These are phyloP conservation scores for Gastracanthus pulcherrimus DNA, from an alignment of 2,888 invertebrate species.

Conservation along the genomic window DNA sequence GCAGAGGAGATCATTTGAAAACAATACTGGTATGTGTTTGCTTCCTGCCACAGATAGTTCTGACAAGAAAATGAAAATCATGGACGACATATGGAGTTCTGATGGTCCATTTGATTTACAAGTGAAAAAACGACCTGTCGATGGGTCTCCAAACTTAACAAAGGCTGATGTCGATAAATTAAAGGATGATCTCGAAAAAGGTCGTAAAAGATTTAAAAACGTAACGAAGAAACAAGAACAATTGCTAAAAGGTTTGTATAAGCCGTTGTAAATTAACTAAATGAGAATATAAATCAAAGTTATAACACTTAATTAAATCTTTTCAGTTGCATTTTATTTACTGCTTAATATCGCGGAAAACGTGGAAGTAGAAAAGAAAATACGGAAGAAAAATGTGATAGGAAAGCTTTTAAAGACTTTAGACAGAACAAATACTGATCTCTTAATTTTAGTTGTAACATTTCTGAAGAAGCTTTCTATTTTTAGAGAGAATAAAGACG, in stretches of 20 bases:
- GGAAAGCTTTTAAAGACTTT: slow-evolving; percentile 92
- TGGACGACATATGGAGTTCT: slow-evolving; percentile 73
- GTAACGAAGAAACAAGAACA: slow-evolving; percentile 96
- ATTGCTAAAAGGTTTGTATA: slow-evolving; percentile 87
- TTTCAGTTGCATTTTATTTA: slow-evolving; percentile 91
- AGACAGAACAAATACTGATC: slow-evolving; percentile 93
- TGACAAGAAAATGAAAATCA: slow-evolving; percentile 71
- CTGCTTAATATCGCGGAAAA: slow-evolving; percentile 97
- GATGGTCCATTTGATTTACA: slow-evolving; percentile 74
- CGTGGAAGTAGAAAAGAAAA: slow-evolving; percentile 96
- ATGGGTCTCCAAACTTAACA: slow-evolving; percentile 63
- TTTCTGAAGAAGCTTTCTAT: slow-evolving; percentile 97
- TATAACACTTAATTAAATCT: not conserved
- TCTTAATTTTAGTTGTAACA: slow-evolving; percentile 92
- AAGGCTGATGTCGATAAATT: slow-evolving; percentile 75
- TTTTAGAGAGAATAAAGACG: slow-evolving; percentile 95
- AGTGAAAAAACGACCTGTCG: slow-evolving; percentile 69
- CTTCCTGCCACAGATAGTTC: slow-evolving; percentile 68
- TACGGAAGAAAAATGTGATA: slow-evolving; percentile 95
- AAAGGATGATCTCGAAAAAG: slow-evolving; percentile 88
- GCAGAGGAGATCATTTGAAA: slow-evolving; percentile 77
- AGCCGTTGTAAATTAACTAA: no score
- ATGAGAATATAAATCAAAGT: not conserved
- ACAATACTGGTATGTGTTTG: slow-evolving; percentile 73
- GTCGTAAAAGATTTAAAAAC: slow-evolving; percentile 86